Conservation (phyloP, 2,888 invertebrate genomes). For the Sussaba pulchella region DNA sequence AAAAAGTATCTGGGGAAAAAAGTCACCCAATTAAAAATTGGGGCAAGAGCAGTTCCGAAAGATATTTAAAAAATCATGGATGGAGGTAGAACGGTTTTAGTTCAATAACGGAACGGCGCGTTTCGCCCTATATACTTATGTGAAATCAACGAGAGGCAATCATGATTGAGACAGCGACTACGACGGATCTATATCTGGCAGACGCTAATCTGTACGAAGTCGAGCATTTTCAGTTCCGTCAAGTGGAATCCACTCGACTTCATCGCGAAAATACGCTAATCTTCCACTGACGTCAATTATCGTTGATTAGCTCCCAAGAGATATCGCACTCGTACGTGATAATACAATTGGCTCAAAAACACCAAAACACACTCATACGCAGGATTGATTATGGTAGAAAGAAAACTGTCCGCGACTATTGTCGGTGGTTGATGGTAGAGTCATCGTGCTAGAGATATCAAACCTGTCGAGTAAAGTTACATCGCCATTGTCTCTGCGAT, state of each 20-base stretch:
- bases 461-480: not conserved
- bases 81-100: too few relatives aligned
- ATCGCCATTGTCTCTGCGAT: conserved; percentile 19
- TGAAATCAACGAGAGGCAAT: too few relatives aligned
- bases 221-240: not conserved
- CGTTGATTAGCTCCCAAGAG: not conserved
- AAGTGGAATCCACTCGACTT: conserved; percentile 1
- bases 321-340: conserved; percentile 14
- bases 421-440: not conserved
- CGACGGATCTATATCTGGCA: too few relatives aligned
- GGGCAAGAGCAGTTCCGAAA: too few relatives aligned
- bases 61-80: too few relatives aligned
- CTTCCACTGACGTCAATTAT: conserved; percentile 14
- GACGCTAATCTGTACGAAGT: not conserved
- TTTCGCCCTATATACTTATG: too few relatives aligned
- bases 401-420: not conserved
- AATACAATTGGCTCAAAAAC: conserved; percentile 2
- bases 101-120: too few relatives aligned
- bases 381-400: too few relatives aligned
- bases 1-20: too few relatives aligned
- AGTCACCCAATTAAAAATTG: too few relatives aligned
- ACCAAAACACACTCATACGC: not conserved
- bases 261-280: not conserved
- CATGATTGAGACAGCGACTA: not conserved
- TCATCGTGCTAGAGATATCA: conserved; percentile 7